Evolutionary conservation across 1,140 invertebrate genomes (phyloP), one percentile per base, ranked within the genome.

Genomic region (Teleopsis dalmanni): DNA sequence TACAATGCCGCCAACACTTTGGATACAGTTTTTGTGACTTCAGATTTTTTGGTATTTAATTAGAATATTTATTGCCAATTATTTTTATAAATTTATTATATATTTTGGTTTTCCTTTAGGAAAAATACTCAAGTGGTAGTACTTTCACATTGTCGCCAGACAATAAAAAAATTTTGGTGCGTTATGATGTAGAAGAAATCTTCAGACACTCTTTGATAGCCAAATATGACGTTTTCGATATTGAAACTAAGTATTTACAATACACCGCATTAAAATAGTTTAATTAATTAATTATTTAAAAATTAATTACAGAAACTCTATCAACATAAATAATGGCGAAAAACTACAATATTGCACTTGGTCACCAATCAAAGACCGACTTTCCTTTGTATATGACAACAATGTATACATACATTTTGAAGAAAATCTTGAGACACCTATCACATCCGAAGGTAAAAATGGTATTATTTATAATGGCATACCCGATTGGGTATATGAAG

Each of bases 401-500:
- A 86, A 94, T 62, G 82, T 95, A 56, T 76, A 69, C 27, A 57
- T 65, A 48, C 75, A 69, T 31, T 71, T 64, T 21, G 74, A 76
- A 31, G 76, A 71, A 50, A 62, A 62, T 25, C 42, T 60, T 0
- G 62, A 75, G 26, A 47, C 67, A 18, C 60, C 67, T 57, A 54
- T 91, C 6, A 86, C 87, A 1, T 72, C 59, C 2, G 77, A 74
- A 54, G 83, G 83, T 3, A 57, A 72, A 1, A 59, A 73, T 1
- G 78, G 78, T 33, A 72, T 80, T 4, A 73, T 94, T 44, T 93
- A 84, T 68, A 88, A 94, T 60, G 84, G 84, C 4, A 74, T 85
- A 4, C 79, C 84, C 26, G 84, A 87, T 64, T 87, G 84, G 84
- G 82, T 86, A 8, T 86, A 86, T 64, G 84, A 86, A 77, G 93